A percentile compares a stretch with the other conserved stretches of the same genome.
These are phyloP conservation scores for Sinella curviseta DNA, from an alignment of 1,140 invertebrate genomes.

Conservation along the genomic window DNA sequence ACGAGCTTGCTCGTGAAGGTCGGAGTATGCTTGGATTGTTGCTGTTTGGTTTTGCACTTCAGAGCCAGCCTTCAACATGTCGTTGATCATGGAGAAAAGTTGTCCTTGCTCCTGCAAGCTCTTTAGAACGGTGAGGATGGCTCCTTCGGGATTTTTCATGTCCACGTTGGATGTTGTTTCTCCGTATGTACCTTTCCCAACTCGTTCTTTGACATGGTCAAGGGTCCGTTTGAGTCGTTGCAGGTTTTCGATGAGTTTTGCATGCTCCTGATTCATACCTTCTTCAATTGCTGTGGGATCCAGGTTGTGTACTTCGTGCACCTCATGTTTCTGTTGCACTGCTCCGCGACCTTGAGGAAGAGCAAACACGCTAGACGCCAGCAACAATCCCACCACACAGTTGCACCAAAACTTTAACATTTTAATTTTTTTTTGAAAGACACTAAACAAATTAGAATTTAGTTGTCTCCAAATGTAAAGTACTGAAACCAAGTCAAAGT, in stretches of 20 bases:
- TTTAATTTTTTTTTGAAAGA: too few relatives aligned
- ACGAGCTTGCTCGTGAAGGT: neutral
- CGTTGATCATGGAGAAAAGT: conserved; percentile 30
- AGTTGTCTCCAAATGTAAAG: too few relatives aligned
- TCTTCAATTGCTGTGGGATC: neutral
- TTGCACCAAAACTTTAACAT: neutral
- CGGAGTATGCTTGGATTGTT: neutral
- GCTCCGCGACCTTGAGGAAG: neutral
- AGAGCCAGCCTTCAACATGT: conserved; percentile 22
- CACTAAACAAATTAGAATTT: too few relatives aligned
- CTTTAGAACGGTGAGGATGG: conserved; percentile 17
- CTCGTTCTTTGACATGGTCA: neutral
- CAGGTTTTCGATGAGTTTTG: neutral
- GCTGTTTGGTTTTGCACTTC: conserved; percentile 11
- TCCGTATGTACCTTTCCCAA: neutral
- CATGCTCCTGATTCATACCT: neutral
- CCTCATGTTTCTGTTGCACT: neutral
- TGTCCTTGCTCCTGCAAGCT: conserved; percentile 31
- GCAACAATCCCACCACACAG: neutral
- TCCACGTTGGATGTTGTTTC: neutral
- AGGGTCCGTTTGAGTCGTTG: neutral
- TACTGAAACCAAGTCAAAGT: too few relatives aligned
- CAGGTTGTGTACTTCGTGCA: neutral
- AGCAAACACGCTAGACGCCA: neutral
- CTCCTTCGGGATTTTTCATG: neutral